A percentile compares a stretch with the other conserved stretches of the same genome.
phyloP scores from a whole-genome alignment of 2,113 vertebrate species.

The Sardina pilchardus region DNA sequence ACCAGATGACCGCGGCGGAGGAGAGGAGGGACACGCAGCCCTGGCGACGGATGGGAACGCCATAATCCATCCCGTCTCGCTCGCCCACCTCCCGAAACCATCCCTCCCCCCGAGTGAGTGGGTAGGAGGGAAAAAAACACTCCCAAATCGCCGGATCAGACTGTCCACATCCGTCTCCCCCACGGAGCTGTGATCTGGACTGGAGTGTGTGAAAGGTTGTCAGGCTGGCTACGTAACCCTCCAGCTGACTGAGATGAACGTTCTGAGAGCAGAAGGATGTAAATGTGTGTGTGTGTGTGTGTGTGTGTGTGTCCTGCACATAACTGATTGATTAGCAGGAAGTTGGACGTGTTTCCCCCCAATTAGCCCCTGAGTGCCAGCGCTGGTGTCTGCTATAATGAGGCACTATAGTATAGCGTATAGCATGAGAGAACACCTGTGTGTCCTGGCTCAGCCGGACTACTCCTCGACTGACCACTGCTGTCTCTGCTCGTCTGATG shows the following conservation, averaged over 20 bases:
- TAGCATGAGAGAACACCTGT: too few relatives aligned
- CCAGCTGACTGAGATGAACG: not conserved
- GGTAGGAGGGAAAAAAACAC: not conserved
- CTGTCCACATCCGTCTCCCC: not conserved
- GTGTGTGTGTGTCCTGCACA: not conserved
- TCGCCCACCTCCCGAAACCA: not conserved
- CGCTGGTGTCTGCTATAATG: too few relatives aligned
- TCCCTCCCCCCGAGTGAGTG: too few relatives aligned
- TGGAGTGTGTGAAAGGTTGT: not conserved
- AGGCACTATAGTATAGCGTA: too few relatives aligned
- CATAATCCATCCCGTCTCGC: not conserved
- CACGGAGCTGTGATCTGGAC: not conserved
- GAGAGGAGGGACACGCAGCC: not conserved
- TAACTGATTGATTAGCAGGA: not conserved
- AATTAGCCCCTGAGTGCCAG: not conserved
- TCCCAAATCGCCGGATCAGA: not conserved
- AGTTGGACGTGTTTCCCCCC: not conserved
- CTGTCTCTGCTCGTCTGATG: too few relatives aligned
- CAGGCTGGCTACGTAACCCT: not conserved
- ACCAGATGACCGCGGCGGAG: not conserved
- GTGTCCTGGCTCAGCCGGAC: too few relatives aligned
- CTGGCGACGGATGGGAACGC: not conserved
- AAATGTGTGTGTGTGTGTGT: not conserved
- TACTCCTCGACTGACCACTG: too few relatives aligned
- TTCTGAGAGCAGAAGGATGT: not conserved